Conservation (phyloP, 2,797 vertebrate species). For the Semaprochilodus insignis region DNA sequence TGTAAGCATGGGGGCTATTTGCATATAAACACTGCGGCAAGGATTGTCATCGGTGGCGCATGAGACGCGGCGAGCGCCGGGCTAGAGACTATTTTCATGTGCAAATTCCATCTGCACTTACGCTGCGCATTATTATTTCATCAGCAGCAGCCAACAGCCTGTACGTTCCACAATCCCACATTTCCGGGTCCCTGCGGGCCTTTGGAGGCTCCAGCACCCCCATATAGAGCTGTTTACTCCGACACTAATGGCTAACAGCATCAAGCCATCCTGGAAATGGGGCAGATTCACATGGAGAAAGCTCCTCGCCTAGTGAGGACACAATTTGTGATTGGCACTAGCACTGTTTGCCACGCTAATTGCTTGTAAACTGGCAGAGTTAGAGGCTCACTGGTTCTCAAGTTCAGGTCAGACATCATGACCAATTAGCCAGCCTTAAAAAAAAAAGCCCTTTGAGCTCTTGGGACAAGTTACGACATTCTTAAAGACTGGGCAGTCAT, state of each 20-base stretch:
- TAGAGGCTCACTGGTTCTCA: slow-evolving; percentile 73
- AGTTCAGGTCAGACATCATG: slow-evolving; percentile 80
- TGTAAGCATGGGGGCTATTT: slow-evolving; percentile 68
- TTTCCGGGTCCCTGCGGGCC: slow-evolving; percentile 34
- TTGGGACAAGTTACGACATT: slow-evolving; percentile 38
- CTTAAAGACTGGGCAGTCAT: slow-evolving; percentile 75
- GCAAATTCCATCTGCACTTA: slow-evolving; percentile 81
- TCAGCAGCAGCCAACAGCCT: slow-evolving; percentile 71
- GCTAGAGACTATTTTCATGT: slow-evolving; percentile 80
- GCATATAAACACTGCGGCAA: slow-evolving; percentile 81
- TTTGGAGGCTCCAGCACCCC: slow-evolving; percentile 55
- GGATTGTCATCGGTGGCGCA: slow-evolving; percentile 76
- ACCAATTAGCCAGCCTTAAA: slow-evolving; percentile 77
- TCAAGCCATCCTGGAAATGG: slow-evolving; percentile 29
- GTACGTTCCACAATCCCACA: slow-evolving; percentile 68
- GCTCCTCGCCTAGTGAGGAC: slow-evolving; percentile 53
- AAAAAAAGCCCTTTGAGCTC: slow-evolving; percentile 27
- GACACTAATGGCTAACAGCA: slow-evolving; percentile 39
- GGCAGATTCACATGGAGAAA: slow-evolving; percentile 53
- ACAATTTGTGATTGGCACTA: slow-evolving; percentile 70
- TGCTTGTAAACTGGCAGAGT: slow-evolving; percentile 77
- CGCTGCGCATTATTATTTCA: slow-evolving; percentile 83
- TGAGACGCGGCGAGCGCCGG: slow-evolving; percentile 71
- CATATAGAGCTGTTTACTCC: slow-evolving; percentile 47
- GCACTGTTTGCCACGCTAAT: slow-evolving; percentile 74